These are phyloP conservation scores for Punctoribates punctum DNA, from an alignment of 2,888 invertebrate species.

Conservation along the genomic window DNA sequence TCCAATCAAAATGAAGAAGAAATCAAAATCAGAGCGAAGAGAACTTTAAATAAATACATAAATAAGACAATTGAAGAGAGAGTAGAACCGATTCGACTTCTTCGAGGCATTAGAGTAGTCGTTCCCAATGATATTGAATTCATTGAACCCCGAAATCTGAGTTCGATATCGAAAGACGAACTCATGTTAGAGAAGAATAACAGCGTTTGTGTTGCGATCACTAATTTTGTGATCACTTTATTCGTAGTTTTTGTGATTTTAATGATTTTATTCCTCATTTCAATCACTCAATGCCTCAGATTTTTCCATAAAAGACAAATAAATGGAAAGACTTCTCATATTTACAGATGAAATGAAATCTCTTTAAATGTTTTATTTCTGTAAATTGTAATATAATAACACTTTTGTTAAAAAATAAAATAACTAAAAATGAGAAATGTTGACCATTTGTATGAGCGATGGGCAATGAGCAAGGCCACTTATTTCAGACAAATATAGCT, in stretches of 20 bases:
- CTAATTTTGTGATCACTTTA: slow-evolving; percentile 6
- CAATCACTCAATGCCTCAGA: not conserved
- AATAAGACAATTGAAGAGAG: slow-evolving; percentile 16
- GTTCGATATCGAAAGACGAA: slow-evolving; percentile 21
- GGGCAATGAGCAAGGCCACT: no score
- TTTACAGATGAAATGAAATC: not conserved
- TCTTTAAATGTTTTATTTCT: not conserved
- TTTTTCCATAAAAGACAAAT: not conserved
- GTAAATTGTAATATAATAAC: no score
- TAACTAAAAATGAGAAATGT: no score
- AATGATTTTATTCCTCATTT: not conserved
- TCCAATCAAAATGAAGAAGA: not conserved
- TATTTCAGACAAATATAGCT: no score
- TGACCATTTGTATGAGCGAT: no score
- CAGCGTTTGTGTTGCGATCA: not conserved
- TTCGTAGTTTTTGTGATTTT: not conserved
- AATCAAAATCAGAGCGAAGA: slow-evolving; percentile 2
- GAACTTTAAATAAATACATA: not conserved
- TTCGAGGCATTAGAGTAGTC: slow-evolving; percentile 65
- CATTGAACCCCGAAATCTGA: slow-evolving; percentile 44
- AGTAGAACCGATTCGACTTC: slow-evolving; percentile 62
- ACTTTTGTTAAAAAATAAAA: no score
- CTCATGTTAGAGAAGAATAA: not conserved
- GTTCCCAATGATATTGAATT: slow-evolving; percentile 64
- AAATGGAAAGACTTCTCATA: not conserved